Evolutionary conservation across 1,140 invertebrate genomes (phyloP).

Genomic region (Solenopsis fugax): DNA sequence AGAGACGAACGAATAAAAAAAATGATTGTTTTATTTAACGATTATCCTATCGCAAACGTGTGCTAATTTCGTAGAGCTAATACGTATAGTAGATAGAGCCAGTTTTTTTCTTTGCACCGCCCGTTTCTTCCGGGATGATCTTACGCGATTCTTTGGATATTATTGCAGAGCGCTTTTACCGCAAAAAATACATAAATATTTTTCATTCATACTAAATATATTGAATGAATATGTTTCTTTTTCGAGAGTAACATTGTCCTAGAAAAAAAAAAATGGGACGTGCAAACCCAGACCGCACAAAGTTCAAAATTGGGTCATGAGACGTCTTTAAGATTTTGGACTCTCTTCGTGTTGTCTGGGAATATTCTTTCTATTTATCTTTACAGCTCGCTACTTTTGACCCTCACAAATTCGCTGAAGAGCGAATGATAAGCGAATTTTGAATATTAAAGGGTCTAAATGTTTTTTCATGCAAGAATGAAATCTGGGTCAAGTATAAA

Average conservation of each 20-base stretch:
- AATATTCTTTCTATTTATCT: background rate
- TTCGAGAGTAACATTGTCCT: background rate
- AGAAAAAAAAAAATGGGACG: background rate
- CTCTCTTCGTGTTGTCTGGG: too few relatives aligned
- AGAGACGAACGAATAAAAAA: conserved; percentile 24
- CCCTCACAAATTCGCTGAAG: background rate
- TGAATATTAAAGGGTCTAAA: background rate
- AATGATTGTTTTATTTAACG: conserved; percentile 12
- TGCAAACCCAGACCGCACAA: background rate
- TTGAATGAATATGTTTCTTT: background rate
- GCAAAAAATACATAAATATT: background rate
- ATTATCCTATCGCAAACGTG: background rate
- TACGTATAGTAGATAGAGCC: background rate
- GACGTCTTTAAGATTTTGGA: too few relatives aligned
- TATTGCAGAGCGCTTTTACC: background rate
- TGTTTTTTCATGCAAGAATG: conserved; percentile 12
- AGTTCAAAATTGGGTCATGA: too few relatives aligned
- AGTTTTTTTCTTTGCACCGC: background rate
- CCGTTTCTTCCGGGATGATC: background rate
- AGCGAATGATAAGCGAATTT: too few relatives aligned
- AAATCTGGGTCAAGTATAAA: conserved; percentile 55
- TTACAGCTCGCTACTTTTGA: background rate
- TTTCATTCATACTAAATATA: background rate
- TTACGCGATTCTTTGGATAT: background rate
- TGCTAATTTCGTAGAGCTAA: background rate